Base-by-base conservation (phyloP, 1,140 invertebrate genomes). In the Drosophila pseudoananassae region DNA sequence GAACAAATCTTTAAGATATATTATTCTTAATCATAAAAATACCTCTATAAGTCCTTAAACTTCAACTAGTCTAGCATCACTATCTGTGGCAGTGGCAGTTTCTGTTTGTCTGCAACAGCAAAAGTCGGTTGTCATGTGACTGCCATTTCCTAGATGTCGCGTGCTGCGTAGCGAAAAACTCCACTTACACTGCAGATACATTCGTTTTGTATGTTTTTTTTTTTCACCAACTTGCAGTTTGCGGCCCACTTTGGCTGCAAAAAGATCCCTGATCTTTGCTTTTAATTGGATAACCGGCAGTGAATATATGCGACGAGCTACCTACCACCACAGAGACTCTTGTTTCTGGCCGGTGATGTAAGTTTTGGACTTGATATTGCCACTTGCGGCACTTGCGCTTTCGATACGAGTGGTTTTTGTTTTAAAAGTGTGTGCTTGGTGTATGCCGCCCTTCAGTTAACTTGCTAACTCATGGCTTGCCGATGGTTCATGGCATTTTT, bases 251-350 rank as follows among this genome's bases (percentile, higher is more conserved):
- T 80, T 54, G 38, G 76, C 29, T 60, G 60, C 36, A 71, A 77
- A 85, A 81, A 81, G 72, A 87, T 87, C 82, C 83, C 82, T 78
- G 78, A 87, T 87, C 82, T 87, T 78, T 61, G 83, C 63, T 82
- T 82, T 87, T 88, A 88, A 87, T 87, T 88, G 82, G 83, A 82
- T 78, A 85, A 88, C 82, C 82, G 78, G 82, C 81, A 78, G 64
- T 46, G 50, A 43, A 46, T 46, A 46, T 46, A 46, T 10, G 17
- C 43, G 43, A 46, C 43, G 43, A 14, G 58, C 40, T 43, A 43
- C 40, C 40, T 17, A 15, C 43, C 40, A 58, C 56, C 70, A 36
- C 70, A 58, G 25, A 53, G 77, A 68, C 55, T 46, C 71, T 47
- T 45, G 25, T 54, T 64, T 54, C 61, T 57, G 60, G 33, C 57